Base-by-base conservation (phyloP, 2,888 invertebrate species). In the Agrenia bidenticulata region DNA sequence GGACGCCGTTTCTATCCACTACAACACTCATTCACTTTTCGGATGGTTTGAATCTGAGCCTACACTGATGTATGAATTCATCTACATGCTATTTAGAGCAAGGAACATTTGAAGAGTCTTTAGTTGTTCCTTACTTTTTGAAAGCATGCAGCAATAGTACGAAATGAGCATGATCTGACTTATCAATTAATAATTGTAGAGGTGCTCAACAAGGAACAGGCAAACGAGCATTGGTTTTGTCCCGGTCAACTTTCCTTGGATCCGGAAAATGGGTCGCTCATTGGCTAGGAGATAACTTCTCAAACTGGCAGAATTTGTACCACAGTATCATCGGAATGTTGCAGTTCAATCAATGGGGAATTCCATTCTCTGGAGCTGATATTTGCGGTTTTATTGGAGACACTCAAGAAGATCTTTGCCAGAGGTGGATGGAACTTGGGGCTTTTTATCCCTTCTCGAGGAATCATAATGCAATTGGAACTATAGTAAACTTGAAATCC, bases 211-310 rank as follows among this genome's bases (percentile, higher is more conserved):
- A 61, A 39, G 67, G 63, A 15, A 58, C 66, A 9, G 63, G 70
- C 21, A 87, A 85, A 77, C 84, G 91, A 60, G 89, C 88, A 58
- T 88, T 89, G 80, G 85, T 92, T 66, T 87, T 93, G 73, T 88
- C 89, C 0, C 84, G 93, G 19, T 86, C 91, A 0, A 86, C 89
- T 1, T 92, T 88, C 81, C 83, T 88, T 24, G 92, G 92, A 0
- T 83, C 85, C 50, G 91, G 90, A 0, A 83, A 83, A 73, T 89
- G 85, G 79, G 84, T 88, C 1, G 89, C 90, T 1, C 90, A 91
- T 79, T 92, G 92, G 92, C 87, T 89, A 76, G 92, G 92, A 0
- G 92, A 93, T 80, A 85, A 69, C 55, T 69, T 61, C 4, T 78
- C 79, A n/a, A 60, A 69, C 17, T 81, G 80, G 80, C 23, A 74